Evolutionary conservation across 2,888 invertebrate genomes (phyloP), one percentile per base, ranked within the genome.

Genomic region (Notodonta dromedarius): DNA sequence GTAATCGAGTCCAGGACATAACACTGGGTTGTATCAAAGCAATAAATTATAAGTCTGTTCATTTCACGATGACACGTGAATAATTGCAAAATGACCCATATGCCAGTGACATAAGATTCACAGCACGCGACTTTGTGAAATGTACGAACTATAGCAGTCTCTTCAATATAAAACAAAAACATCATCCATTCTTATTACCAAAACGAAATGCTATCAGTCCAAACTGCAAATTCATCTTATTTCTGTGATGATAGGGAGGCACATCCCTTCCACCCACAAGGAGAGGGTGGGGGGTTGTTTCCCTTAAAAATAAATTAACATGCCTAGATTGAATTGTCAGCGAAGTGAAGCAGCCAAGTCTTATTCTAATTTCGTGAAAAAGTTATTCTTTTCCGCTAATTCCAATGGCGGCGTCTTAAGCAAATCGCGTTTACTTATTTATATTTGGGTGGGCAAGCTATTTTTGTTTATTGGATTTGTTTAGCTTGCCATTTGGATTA

Each of bases 291-390:
- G 52, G 11, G 14, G 39, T n/a, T 14, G 24, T 32, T 55, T 73
- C 63, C 71, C 66, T 70, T 73, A 71, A 76, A 83, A 83, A 81
- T 80, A 84, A 85, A 85, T 85, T 85, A 85, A 78, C 82, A 80
- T 83, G 80, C 80, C 79, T 76, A 82, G 83, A 85, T 84, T 83
- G 84, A 82, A 82, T 82, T 80, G 83, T 81, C 82, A 76, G 71
- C 68, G 66, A 82, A 74, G 75, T 84, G 76, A 57, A 58, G 66
- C 39, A 24, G 56, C 61, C 65, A 67, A 55, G 71, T 73, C 74
- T 76, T 77, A 83, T 83, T 82, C 73, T 79, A 81, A 84, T 82
- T 82, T 75, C 32, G 61, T 58, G 65, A 16, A 56, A 60, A 71
- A 76, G 63, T 74, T 70, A 61, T 73, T 66, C 58, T 32, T 62